Evolutionary conservation across 2,797 vertebrate species (phyloP).

Genomic region (Malacoraja senta): DNA sequence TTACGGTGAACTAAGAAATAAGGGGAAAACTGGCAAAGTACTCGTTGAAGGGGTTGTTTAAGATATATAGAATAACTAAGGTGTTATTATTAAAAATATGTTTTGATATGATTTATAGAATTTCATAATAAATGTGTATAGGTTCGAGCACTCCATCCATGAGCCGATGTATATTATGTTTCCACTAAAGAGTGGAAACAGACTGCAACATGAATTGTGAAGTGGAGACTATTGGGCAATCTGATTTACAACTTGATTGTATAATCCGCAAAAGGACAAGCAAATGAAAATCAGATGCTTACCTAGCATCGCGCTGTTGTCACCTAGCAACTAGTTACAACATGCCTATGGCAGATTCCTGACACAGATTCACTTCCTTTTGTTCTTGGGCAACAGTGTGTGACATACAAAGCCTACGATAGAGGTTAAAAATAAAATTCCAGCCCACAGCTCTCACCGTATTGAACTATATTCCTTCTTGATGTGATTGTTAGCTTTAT

Average conservation of each 20-base stretch:
- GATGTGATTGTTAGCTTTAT: neutral
- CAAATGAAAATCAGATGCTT: neutral
- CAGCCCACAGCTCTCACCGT: neutral
- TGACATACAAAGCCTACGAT: neutral
- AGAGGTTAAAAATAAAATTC: neutral
- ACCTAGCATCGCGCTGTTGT: neutral
- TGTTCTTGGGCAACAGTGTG: neutral
- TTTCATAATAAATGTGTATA: too few species aligned
- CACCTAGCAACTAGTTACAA: neutral
- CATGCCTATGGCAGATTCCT: neutral
- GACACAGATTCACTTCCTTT: neutral
- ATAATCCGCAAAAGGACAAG: neutral
- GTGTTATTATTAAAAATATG: too few species aligned
- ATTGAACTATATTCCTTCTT: neutral
- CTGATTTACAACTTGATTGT: neutral
- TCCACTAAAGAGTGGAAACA: neutral
- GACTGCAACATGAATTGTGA: slow-evolving; percentile 2
- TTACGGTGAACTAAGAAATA: neutral
- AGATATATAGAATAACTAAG: neutral
- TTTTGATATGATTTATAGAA: too few species aligned
- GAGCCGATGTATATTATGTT: too few species aligned
- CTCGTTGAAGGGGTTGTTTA: neutral
- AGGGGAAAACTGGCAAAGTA: neutral
- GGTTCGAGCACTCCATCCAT: too few species aligned
- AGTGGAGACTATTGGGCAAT: neutral